Conservation (phyloP, 2,888 invertebrate genomes). For the Hirudinaria manillensis region DNA sequence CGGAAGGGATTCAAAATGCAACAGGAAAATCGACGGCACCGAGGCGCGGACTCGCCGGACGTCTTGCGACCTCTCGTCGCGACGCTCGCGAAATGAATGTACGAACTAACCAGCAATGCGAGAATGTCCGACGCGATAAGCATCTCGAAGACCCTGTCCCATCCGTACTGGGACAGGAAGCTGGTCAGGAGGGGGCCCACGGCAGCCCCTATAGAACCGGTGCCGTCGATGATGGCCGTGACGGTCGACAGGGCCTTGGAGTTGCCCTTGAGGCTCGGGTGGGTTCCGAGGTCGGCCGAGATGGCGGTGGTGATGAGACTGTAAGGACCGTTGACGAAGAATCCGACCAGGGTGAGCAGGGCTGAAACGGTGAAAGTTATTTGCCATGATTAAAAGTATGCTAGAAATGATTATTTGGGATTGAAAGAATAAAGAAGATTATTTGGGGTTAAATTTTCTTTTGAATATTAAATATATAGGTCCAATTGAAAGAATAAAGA, state of each 20-base stretch:
- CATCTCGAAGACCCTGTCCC: slow-evolving; percentile 85
- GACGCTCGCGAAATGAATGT: slow-evolving; percentile 26
- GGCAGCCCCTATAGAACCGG: slow-evolving; percentile 79
- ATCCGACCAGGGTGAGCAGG: slow-evolving; percentile 69
- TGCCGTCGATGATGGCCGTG: slow-evolving; percentile 95
- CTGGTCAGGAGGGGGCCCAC: slow-evolving; percentile 76
- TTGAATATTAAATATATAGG: no score
- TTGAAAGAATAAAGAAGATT: no score
- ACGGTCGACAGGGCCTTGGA: slow-evolving; percentile 87
- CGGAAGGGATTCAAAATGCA: not conserved
- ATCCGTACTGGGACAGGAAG: slow-evolving; percentile 65
- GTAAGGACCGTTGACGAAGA: slow-evolving; percentile 89
- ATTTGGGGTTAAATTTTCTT: no score
- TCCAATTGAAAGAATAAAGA: not conserved
- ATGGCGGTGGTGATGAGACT: slow-evolving; percentile 93
- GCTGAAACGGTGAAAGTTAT: slow-evolving; percentile 18
- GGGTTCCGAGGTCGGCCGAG: slow-evolving; percentile 83
- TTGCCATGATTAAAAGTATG: not conserved
- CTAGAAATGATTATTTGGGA: not conserved
- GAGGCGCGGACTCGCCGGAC: not conserved
- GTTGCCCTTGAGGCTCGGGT: slow-evolving; percentile 75
- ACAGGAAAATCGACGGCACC: not conserved
- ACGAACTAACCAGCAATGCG: slow-evolving; percentile 61
- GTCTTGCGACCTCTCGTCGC: no score
- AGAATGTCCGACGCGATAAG: slow-evolving; percentile 73